These are phyloP conservation scores for Strigamia crassipes DNA, from an alignment of 2,888 invertebrate species.

Conservation along the genomic window DNA sequence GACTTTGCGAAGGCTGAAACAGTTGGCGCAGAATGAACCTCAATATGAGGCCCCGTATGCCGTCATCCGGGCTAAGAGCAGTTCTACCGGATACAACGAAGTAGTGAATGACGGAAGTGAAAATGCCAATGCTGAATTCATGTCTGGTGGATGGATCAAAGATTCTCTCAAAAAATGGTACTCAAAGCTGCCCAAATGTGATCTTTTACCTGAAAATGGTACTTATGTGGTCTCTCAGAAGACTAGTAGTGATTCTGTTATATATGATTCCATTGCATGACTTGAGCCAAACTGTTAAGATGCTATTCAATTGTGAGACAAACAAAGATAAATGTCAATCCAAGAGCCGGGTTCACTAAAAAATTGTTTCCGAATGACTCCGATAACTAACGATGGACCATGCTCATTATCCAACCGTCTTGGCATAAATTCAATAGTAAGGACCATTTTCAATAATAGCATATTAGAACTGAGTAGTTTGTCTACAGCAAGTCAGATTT, in stretches of 20 bases:
- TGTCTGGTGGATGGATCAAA: not conserved
- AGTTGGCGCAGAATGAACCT: slow-evolving; percentile 43
- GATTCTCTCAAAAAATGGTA: slow-evolving; percentile 12
- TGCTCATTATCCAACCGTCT: no score
- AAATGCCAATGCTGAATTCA: slow-evolving; percentile 50
- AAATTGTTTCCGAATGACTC: no score
- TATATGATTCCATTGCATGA: no score
- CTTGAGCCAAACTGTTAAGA: no score
- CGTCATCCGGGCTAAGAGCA: slow-evolving; percentile 7
- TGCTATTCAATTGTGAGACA: no score
- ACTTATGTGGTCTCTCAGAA: slow-evolving; percentile 44
- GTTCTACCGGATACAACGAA: slow-evolving; percentile 46
- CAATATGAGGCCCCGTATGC: not conserved
- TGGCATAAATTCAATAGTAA: no score
- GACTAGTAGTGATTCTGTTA: not conserved
- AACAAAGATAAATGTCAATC: no score
- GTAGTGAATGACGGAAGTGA: slow-evolving; percentile 50
- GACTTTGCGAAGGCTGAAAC: slow-evolving; percentile 49
- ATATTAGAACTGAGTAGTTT: no score
- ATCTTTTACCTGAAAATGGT: slow-evolving; percentile 48
- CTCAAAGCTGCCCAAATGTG: slow-evolving; percentile 46
- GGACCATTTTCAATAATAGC: no score
- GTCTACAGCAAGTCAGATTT: no score
- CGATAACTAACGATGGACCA: no score
- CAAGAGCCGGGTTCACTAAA: no score